These are phyloP conservation scores for Hippolais icterina DNA, from an alignment of 2,113 vertebrate genomes.

Conservation along the genomic window DNA sequence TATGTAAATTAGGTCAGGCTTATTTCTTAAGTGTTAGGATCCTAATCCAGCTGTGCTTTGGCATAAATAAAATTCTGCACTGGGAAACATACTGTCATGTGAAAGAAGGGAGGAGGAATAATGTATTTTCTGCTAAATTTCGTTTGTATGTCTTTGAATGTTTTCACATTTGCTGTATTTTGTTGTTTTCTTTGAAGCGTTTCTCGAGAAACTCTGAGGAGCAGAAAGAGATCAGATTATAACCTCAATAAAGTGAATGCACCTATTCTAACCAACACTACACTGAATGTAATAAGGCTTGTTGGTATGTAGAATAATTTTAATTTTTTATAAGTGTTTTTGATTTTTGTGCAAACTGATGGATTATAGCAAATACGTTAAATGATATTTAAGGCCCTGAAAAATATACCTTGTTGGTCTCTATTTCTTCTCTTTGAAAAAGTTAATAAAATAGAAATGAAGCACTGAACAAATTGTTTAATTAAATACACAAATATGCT, in stretches of 20 bases:
- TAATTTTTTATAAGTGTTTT: not conserved
- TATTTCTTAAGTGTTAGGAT: not conserved
- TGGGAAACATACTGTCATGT: not conserved
- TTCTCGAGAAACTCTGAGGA: slow-evolving; percentile 90
- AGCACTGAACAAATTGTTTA: not conserved
- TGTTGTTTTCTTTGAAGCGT: slow-evolving; percentile 72
- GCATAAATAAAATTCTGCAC: not conserved
- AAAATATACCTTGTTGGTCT: not conserved
- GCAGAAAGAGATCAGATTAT: slow-evolving; percentile 94
- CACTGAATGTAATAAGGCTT: slow-evolving; percentile 94
- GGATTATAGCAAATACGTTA: not conserved
- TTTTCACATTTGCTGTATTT: not conserved
- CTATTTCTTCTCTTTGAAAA: not conserved
- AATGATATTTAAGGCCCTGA: not conserved
- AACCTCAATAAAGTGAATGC: slow-evolving; percentile 91
- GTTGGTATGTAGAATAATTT: slow-evolving; percentile 85
- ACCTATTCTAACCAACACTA: slow-evolving; percentile 97
- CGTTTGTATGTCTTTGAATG: not conserved
- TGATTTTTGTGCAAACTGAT: not conserved
- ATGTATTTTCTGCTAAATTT: not conserved
- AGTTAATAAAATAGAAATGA: not conserved
- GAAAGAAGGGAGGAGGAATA: not conserved
- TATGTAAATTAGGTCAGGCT: not conserved
- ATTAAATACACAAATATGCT: not conserved
- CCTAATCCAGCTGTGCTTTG: not conserved